These are phyloP conservation scores for Trachelus troglodyta DNA, from an alignment of 2,888 invertebrate species.

Conservation along the genomic window DNA sequence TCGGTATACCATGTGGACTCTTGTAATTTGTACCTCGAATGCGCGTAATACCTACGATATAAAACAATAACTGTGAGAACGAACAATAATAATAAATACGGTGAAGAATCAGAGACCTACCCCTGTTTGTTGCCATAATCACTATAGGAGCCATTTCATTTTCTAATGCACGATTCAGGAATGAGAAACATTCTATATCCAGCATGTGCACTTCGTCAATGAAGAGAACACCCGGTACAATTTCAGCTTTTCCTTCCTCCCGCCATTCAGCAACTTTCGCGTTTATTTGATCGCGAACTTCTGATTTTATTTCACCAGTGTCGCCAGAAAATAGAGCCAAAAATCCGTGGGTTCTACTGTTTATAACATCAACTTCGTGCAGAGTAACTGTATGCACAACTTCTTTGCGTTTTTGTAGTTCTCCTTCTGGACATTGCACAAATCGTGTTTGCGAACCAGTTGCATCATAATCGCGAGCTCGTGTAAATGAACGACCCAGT, in stretches of 20 bases:
- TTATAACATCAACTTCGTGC: constrained; percentile 99
- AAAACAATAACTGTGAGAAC: background rate
- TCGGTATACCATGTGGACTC: constrained; percentile 97
- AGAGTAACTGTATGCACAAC: constrained; percentile 97
- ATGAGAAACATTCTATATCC: constrained; percentile 99
- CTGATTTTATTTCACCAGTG: constrained; percentile 98
- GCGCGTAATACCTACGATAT: constrained; percentile 79
- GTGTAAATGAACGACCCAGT: constrained; percentile 93
- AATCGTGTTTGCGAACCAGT: constrained; percentile 88
- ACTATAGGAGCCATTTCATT: constrained; percentile 97
- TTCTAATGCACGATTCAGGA: constrained; percentile 95
- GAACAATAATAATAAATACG: background rate
- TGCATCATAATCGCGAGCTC: constrained; percentile 98
- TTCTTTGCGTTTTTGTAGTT: constrained; percentile 97
- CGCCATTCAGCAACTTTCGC: constrained; percentile 98
- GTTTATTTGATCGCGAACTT: constrained; percentile 98
- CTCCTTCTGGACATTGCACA: constrained; percentile 98
- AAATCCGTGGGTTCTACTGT: constrained; percentile 97
- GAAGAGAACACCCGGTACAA: constrained; percentile 97
- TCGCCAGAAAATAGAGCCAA: constrained; percentile 98
- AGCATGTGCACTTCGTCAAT: constrained; percentile 99
- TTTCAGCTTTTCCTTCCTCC: constrained; percentile 99
- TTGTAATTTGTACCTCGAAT: constrained; percentile 94
- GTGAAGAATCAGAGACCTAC: constrained; percentile 44
- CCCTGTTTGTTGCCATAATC: constrained; percentile 98